These are phyloP conservation scores for Orcinus orca DNA, from an alignment of 2,113 vertebrate species.

Conservation along the genomic window DNA sequence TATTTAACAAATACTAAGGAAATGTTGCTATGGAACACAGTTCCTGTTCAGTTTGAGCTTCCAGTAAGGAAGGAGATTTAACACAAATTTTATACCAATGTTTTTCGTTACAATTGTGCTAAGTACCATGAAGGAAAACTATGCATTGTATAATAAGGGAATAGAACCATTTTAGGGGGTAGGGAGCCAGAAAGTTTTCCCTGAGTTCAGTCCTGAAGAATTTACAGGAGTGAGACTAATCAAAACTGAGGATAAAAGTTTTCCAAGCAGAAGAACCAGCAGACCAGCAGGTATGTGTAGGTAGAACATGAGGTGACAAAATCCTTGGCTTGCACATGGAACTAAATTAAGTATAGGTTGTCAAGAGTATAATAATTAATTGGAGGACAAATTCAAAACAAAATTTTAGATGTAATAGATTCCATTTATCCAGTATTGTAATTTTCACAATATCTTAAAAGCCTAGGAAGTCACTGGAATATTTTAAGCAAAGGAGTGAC, in stretches of 20 bases:
- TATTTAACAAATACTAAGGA: not conserved
- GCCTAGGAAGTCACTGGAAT: not conserved
- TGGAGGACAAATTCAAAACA: slow-evolving; percentile 8
- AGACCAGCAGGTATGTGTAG: not conserved
- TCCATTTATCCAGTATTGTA: not conserved
- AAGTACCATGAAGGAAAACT: not conserved
- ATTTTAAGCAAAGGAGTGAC: not conserved
- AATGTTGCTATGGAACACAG: not conserved
- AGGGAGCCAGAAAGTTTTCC: not conserved
- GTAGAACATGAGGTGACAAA: not conserved
- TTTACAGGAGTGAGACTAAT: not conserved
- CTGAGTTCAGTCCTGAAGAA: not conserved
- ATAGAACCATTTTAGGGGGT: not conserved
- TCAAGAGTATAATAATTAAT: not conserved
- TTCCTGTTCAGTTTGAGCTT: not conserved
- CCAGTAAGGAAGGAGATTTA: not conserved
- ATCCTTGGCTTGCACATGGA: not conserved
- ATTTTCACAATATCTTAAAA: not conserved
- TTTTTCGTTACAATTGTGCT: not conserved
- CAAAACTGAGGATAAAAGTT: not conserved
- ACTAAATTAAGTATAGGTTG: not conserved
- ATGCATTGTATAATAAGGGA: not conserved
- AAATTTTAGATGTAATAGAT: not conserved
- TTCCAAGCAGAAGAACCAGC: not conserved
- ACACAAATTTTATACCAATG: not conserved